Evolutionary conservation across 2,113 vertebrate genomes (phyloP), one percentile per base, ranked within the genome.

Genomic region (Petrocephalus zakoni): DNA sequence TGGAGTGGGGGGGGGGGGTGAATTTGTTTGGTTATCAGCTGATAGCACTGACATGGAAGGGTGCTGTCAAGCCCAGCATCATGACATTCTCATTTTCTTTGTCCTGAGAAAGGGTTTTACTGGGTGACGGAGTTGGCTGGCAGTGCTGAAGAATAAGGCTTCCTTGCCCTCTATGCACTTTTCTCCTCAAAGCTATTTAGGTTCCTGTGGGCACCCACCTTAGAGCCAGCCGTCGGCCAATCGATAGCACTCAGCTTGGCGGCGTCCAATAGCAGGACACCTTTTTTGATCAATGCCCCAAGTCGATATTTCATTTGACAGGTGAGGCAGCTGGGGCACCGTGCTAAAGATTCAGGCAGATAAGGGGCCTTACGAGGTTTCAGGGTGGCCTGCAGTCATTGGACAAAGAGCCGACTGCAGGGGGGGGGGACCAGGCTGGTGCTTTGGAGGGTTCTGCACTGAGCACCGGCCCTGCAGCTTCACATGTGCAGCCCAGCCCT

Each of bases 271-370:
- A 90, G 75, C 15, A 25, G 51, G 52, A 52, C 87, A 82, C 87
- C 49, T 90, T 91, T 91, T 91, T 91, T 89, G 88, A 93, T 93
- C 90, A 90, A 91, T 91, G 89, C 47, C 52, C 51, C 25, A 85
- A 89, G 90, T 93, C 92, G 55, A 92, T 92, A 91, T 51, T 91
- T 91, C 87, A 93, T 93, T 91, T 91, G 90, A 86, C 86, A 91
- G 90, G 86, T 88, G 51, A 91, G 87, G 75, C 25, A 46, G 78
- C 17, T 42, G 83, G 47, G 83, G 72, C 75, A 58, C 47, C 1
- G 47, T 61, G 81, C 75, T 51, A 61, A 87, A 90, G 91, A 75
- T 81, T 34, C 78, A 84, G 21, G 4, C 84, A 88, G 61, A 81
- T 46, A 37, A 51, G 21, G 11, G 84, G 53, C 78, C 51, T 85